These are phyloP conservation scores for Xestia c-nigrum DNA, from an alignment of 2,888 invertebrate species.

Conservation along the genomic window DNA sequence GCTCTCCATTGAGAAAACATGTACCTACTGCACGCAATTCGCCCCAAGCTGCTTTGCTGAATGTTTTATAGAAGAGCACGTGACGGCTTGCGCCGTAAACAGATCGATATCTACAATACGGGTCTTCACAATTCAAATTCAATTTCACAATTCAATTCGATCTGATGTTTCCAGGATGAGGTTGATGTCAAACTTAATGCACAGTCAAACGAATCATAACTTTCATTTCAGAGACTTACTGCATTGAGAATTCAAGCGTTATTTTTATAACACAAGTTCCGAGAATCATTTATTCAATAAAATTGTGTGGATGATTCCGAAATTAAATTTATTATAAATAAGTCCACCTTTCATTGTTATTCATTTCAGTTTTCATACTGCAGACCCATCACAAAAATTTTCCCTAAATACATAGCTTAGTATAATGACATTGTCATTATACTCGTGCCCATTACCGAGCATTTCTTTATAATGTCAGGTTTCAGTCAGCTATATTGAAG, in stretches of 20 bases:
- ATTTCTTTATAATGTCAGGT: constrained; percentile 33
- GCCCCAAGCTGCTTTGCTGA: background rate
- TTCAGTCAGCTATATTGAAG: constrained; percentile 31
- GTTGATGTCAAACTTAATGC: background rate
- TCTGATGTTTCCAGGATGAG: background rate
- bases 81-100: constrained; percentile 22
- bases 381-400: background rate
- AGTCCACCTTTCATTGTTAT: background rate
- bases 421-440: constrained; percentile 14
- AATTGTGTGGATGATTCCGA: background rate
- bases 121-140: too few relatives aligned
- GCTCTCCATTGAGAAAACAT: background rate
- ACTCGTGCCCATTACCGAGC: constrained; percentile 3
- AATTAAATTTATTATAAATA: background rate
- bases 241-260: background rate
- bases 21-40: constrained; percentile 18
- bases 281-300: background rate
- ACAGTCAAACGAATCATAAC: background rate
- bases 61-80: constrained; percentile 18
- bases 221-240: background rate
- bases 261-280: background rate
- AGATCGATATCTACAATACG: background rate
- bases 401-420: constrained; percentile 1
- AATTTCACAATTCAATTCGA: too few relatives aligned
- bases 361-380: background rate